Base-by-base conservation (phyloP, 2,888 invertebrate species). In the Steinernema hermaphroditum region DNA sequence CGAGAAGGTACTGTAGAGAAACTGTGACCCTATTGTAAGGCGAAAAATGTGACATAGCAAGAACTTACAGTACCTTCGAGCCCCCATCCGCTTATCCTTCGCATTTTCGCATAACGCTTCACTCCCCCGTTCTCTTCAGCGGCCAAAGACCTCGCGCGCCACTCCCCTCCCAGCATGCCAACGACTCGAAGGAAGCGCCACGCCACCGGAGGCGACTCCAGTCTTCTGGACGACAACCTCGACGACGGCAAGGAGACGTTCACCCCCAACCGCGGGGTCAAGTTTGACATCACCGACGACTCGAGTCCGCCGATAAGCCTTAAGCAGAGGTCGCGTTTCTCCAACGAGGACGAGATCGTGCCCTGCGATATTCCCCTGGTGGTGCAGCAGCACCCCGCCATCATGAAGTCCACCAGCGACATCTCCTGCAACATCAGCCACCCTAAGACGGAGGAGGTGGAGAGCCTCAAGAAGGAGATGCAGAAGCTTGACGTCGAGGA, bases 351-450 rank as follows among this genome's bases (percentile, higher is more conserved):
- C 62, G 62, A 62, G n/a, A 62, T 62, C 32, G 62, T 62, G 6
- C 62, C 62, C 29, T 62, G 62, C 32, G 62, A 62, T 32, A 62
- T 62, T 32, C 29, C 62, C 1, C 62, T 62, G 16, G 62, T 62
- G 2, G 62, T 62, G 29, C 62, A 62, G 32, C 62, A 62, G 62
- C 62, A 62, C 32, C 44, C 49, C 2, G 70, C 43, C 1, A 37
- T 79, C 50, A 69, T 74, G 37, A 79, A 79, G 70, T 79, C 79
- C 16, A 72, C 80, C 72, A 79, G 79, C 71, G 79, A 79, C 68
- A 69, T 79, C 37, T 54, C 72, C 41, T 78, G 74, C 70, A 77
- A 74, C 68, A 22, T 72, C 16, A 69, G 24, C 22, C 46, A 70
- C 46, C 46, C 49, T 14, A 70, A 73, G 1, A 14, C 44, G 34